These are phyloP conservation scores for Merops nubicus DNA, from an alignment of 2,113 vertebrate genomes.

Conservation along the genomic window DNA sequence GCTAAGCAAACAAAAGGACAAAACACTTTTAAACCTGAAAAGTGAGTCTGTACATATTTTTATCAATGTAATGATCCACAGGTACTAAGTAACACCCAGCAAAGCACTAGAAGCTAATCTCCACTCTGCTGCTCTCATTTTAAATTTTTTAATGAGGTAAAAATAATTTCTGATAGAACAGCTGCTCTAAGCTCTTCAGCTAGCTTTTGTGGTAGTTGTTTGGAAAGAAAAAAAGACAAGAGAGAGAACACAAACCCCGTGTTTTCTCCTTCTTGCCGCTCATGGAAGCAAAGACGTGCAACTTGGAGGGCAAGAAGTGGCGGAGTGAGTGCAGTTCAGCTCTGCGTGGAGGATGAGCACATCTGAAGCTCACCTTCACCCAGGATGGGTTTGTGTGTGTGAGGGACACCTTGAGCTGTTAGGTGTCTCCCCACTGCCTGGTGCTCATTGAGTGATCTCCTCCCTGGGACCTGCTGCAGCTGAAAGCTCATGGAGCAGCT, in stretches of 20 bases:
- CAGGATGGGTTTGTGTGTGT: neutral
- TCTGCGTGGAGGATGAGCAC: neutral
- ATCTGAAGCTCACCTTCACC: neutral
- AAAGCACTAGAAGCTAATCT: neutral
- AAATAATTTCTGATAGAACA: conserved; percentile 7
- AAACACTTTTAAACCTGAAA: conserved; percentile 52
- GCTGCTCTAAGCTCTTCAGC: neutral
- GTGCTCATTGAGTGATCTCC: fast-evolving
- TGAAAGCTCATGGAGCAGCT: neutral
- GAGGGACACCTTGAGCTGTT: neutral
- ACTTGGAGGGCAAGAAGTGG: fast-evolving
- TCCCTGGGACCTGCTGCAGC: neutral
- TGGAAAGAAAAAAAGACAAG: neutral
- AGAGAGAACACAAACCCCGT: neutral
- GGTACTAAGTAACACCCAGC: neutral
- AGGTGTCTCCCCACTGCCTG: neutral
- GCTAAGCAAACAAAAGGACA: conserved; percentile 59
- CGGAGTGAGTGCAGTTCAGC: fast-evolving
- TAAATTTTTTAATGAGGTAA: conserved; percentile 19
- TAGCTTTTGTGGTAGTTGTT: neutral
- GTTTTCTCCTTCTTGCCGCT: neutral
- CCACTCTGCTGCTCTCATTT: neutral
- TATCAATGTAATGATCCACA: conserved; percentile 43
- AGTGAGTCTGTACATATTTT: conserved; percentile 57
- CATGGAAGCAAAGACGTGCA: fast-evolving